Evolutionary conservation across 2,113 vertebrate species (phyloP).

Genomic region (Rallus limicola): DNA sequence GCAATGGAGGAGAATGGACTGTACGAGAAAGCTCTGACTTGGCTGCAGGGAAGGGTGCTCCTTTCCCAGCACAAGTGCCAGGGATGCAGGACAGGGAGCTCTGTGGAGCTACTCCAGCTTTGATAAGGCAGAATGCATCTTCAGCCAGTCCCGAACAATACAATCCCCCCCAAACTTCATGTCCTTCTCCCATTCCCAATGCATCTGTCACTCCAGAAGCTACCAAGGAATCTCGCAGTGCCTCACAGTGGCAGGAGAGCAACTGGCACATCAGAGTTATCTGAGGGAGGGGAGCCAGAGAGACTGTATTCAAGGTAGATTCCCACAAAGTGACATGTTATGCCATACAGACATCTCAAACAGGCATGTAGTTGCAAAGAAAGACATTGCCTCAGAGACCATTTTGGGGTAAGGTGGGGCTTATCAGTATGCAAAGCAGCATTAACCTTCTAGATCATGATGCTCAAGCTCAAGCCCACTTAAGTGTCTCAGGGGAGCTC

Average conservation of each 20-base stretch:
- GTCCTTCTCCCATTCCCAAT: background rate
- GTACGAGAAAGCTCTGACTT: background rate
- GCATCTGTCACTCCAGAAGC: background rate
- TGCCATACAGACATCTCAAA: background rate
- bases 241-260: conserved; percentile 32
- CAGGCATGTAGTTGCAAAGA: accelerated
- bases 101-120: background rate
- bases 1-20: background rate
- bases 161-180: background rate
- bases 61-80: background rate
- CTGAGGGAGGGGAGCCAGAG: background rate
- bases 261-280: background rate
- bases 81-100: background rate
- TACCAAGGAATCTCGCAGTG: conserved; percentile 19
- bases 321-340: background rate
- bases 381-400: background rate
- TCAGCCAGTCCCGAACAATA: background rate
- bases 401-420: background rate
- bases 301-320: background rate
- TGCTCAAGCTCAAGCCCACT: background rate
- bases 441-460: background rate
- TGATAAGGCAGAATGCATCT: background rate
- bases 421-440: background rate
- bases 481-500: background rate
- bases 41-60: background rate